Percentiles rank a stretch among this genome's conserved stretches.
These are phyloP conservation scores for Xanthia togata DNA, from an alignment of 2,888 invertebrate species.

Conservation along the genomic window DNA sequence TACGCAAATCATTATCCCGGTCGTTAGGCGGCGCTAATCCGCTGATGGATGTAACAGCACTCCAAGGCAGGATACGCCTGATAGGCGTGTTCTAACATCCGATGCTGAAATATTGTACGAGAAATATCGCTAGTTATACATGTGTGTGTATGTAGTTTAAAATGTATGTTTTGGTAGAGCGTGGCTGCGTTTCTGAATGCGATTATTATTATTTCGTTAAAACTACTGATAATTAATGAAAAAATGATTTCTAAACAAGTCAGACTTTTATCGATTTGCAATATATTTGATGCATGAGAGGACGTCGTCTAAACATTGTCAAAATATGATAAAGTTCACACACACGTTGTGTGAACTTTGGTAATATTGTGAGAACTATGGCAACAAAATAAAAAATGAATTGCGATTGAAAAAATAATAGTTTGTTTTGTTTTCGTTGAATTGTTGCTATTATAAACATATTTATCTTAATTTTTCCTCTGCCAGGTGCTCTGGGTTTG, in stretches of 20 bases:
- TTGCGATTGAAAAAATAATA: background rate
- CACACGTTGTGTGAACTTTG: background rate
- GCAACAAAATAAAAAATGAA: background rate
- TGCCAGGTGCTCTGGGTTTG: conserved; percentile 80
- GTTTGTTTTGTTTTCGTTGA: background rate
- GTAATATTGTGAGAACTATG: background rate
- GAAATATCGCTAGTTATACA: conserved; percentile 27
- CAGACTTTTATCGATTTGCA: background rate
- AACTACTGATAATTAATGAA: background rate
- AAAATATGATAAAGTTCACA: background rate
- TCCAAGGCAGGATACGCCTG: conserved; percentile 50
- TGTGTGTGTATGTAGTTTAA: conserved; percentile 19
- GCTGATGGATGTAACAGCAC: conserved; percentile 58
- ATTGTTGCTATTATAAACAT: background rate
- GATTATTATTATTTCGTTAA: background rate
- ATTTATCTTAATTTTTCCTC: conserved; percentile 16
- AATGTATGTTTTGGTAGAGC: conserved; percentile 1
- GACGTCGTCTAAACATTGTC: background rate
- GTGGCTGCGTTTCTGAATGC: background rate
- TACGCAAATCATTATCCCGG: conserved; percentile 61
- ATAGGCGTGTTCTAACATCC: conserved; percentile 48
- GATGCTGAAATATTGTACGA: conserved; percentile 47
- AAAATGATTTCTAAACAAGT: background rate
- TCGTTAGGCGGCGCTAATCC: conserved; percentile 61
- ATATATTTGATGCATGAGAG: background rate